Evolutionary conservation across 92 coral and sea anemone genomes (phyloP).

Genomic region (Paragorgia papillata): DNA sequence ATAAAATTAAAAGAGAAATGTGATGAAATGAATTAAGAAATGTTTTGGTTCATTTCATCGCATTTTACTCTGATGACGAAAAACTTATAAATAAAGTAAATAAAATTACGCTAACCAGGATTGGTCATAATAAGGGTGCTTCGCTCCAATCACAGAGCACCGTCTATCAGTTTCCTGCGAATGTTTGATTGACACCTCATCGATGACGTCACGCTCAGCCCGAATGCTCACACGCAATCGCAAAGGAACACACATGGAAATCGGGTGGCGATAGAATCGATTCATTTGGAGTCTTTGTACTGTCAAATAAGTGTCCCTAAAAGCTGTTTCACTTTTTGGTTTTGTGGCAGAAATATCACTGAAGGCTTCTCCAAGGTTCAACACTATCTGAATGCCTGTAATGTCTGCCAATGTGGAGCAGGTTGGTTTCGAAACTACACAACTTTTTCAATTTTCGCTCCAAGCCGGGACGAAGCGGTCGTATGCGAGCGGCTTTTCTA

Average conservation of each 20-base stretch:
- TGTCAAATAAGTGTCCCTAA: conserved; percentile 6
- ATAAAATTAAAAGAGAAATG: too few species aligned
- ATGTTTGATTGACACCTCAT: conserved; percentile 42
- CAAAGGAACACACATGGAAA: conserved; percentile 44
- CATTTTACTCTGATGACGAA: too few species aligned
- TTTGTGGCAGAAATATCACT: not conserved
- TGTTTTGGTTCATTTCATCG: too few species aligned
- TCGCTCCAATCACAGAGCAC: not conserved
- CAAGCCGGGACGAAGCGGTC: conserved; percentile 19
- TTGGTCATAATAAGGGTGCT: not conserved
- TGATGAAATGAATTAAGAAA: too few species aligned
- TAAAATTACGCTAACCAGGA: not conserved
- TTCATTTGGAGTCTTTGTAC: conserved; percentile 21
- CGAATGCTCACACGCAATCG: conserved; percentile 46
- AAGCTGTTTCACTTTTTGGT: not conserved
- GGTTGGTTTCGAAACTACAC: conserved; percentile 1
- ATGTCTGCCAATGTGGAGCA: conserved; percentile 45
- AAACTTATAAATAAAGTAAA: too few species aligned
- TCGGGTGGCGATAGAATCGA: conserved; percentile 36
- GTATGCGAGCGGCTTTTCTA: not conserved
- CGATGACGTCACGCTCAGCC: conserved; percentile 34
- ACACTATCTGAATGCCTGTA: conserved; percentile 42
- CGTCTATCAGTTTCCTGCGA: not conserved
- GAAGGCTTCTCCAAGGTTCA: not conserved
- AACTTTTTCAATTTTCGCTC: too few species aligned